Base-by-base conservation (phyloP, 2,888 invertebrate genomes). In the Pyrrhosoma nymphula region DNA sequence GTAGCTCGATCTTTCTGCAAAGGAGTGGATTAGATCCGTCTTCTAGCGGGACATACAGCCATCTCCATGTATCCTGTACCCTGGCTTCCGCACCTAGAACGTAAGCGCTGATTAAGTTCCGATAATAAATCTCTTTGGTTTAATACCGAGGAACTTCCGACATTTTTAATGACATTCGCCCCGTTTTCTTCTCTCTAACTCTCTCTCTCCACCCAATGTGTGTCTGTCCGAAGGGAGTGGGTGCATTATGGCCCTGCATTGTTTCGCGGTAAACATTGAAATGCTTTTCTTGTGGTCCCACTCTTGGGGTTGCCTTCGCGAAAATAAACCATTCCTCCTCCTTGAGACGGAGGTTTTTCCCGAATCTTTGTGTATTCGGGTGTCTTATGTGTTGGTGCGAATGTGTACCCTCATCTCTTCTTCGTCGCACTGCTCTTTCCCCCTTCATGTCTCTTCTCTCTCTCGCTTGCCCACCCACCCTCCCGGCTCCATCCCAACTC, bases 191-290 rank as follows among this genome's bases (percentile, higher is more conserved):
- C 39, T 60, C 35, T 14, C 60, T 8, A n/a, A n/a, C 90, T 69
- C 6, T 26, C 23, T 18, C 82, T 82, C 16, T 82, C 82, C 16
- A 14, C 35, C 82, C 35, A 18, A 6, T n/a, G 30, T 82, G 35
- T 8, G 82, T 35, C 35, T 18, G 82, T 30, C 47, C 47, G 8
- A 47, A 47, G 47, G n/a, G 14, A 14, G 26, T 12, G 82, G 35
- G 82, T 82, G 82, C 82, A 30, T 82, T 82, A 82, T 82, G 82
- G 35, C 82, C 82, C 82, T 82, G 82, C 82, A 82, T 82, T 82
- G 82, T 82, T 82, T 26, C 35, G 35, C 82, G 35, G 30, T 82
- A 35, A 35, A 82, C 82, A 82, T 82, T 82, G 82, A 82, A 82
- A 82, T 82, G 82, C 82, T 82, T 82, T 82, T 82, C 82, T 82